A percentile compares a stretch with the other conserved stretches of the same genome.
These are phyloP conservation scores for Borostomias antarcticus DNA, from an alignment of 2,797 vertebrate genomes.

Conservation along the genomic window DNA sequence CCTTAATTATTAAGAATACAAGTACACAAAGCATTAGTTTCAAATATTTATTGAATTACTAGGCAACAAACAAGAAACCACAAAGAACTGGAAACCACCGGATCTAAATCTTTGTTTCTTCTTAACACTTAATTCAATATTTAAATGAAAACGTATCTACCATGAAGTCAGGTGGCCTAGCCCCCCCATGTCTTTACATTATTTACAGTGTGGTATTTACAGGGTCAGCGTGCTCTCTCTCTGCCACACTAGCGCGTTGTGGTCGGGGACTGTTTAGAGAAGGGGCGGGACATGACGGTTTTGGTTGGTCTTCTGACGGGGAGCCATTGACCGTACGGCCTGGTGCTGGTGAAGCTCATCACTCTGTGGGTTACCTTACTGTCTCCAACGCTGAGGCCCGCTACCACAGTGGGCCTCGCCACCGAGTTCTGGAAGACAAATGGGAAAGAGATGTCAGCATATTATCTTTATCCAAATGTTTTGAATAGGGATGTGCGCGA, in stretches of 20 bases:
- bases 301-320: background rate
- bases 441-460: background rate
- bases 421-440: constrained; percentile 10
- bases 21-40: too few relatives aligned
- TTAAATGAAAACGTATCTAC: background rate
- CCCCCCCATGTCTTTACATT: background rate
- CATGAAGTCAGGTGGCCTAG: too few relatives aligned
- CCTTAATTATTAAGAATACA: too few relatives aligned
- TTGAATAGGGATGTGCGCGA: too few relatives aligned
- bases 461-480: too few relatives aligned
- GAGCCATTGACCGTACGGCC: background rate
- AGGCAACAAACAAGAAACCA: background rate
- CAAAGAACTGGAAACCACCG: background rate
- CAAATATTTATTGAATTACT: background rate
- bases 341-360: background rate
- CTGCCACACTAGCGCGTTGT: background rate
- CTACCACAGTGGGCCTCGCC: background rate
- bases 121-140: background rate
- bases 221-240: background rate
- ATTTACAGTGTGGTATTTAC: constrained; percentile 8
- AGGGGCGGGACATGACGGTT: background rate
- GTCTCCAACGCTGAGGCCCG: background rate
- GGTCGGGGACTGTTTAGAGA: background rate
- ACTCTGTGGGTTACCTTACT: constrained; percentile 2
- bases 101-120: background rate